Conservation (phyloP, 64 coral and sea anemone species). For the Pachyseris speciosa region DNA sequence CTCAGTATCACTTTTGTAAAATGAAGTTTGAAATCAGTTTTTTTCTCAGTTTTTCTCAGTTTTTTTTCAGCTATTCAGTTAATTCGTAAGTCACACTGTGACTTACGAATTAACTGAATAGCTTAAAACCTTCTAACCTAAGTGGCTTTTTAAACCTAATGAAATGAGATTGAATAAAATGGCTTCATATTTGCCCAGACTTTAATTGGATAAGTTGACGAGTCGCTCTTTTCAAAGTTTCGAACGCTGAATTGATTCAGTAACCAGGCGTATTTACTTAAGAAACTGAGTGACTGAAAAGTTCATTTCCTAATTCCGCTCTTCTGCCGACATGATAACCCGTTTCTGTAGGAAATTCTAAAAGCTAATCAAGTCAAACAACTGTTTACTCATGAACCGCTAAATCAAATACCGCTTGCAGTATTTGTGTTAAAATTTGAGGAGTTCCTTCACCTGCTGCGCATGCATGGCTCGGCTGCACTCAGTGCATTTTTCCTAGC, state of each 20-base stretch:
- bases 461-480: background rate
- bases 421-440: background rate
- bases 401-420: background rate
- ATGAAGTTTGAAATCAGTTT: too few relatives aligned
- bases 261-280: slow-evolving; percentile 14
- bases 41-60: too few relatives aligned
- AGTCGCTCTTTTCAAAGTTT: background rate
- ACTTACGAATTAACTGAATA: background rate
- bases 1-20: too few relatives aligned
- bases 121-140: background rate
- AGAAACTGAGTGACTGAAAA: background rate
- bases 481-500: too few relatives aligned
- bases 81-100: background rate
- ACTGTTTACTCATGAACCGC: background rate
- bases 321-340: background rate
- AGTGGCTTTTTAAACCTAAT: background rate
- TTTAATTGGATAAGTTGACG: slow-evolving; percentile 4
- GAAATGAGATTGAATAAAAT: background rate
- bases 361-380: background rate
- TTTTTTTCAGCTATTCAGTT: background rate
- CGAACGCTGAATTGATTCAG: background rate
- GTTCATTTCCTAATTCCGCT: slow-evolving; percentile 24
- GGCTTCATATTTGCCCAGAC: background rate
- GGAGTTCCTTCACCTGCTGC: background rate
- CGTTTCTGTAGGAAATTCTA: background rate